Base-by-base conservation (phyloP, 1,140 invertebrate species). In the Heliothis subflexa region DNA sequence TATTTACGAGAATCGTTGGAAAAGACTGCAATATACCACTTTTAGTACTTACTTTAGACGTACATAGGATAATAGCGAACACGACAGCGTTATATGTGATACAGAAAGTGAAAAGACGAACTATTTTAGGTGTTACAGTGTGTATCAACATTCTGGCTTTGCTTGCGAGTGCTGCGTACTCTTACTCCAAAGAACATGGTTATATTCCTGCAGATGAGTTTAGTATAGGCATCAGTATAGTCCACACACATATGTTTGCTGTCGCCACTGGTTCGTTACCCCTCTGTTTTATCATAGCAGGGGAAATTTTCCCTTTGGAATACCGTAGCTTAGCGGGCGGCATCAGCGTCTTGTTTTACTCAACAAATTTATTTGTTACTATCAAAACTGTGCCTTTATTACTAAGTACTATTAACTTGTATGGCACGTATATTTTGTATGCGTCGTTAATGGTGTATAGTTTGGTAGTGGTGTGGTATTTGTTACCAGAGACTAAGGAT, bases 401-500 rank as follows among this genome's bases (percentile, higher is more conserved):
- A 1, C 82, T 89, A 18, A 81, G 61, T 11, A 83, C 80, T 18
- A 55, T 89, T 12, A 83, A 87, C 7, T 75, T 90, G 3, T 76
- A 85, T 28, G 89, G 89, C 4, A 81, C 85, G 0, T 90, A 88
- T 49, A 14, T 78, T 2, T 66, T 90, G 13, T 89, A 89, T 21
- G 72, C 83, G 7, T 76, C 52, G 0, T 76, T 88, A 0, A 77
- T 87, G 1, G 68, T 68, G 1, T 89, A 88, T 40, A 85, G 84
- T 59, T 68, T 88, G 28, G 11, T 81, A 0, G 66, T 89, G 9
- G 78, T 84, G 7, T 83, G 78, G 76, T 79, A 83, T 55, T 80
- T 86, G 45, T 45, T 91, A 10, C 89, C 89, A 1, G 89, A 91
- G 75, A 91, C 89, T 0, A 91, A 89, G 45, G 88, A 89, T 45